A percentile compares a stretch with the other conserved stretches of the same genome.
Evolutionary conservation across 2,888 invertebrate species (phyloP).

Genomic region (Allygus modestus): DNA sequence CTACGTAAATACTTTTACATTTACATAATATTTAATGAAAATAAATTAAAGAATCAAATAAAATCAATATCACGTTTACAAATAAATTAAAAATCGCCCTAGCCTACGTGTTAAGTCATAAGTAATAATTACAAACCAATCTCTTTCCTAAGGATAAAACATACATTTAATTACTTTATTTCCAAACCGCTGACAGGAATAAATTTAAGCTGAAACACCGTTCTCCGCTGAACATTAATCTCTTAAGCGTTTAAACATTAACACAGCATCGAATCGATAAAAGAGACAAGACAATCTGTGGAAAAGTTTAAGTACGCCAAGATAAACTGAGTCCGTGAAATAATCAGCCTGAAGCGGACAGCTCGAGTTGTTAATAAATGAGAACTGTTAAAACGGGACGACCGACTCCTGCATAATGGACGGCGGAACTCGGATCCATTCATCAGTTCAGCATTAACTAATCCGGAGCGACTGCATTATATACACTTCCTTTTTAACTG

Average conservation of each 20-base stretch:
- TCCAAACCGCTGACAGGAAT: not conserved
- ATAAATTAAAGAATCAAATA: no score
- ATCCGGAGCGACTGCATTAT: not conserved
- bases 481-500: no score
- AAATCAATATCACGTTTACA: no score
- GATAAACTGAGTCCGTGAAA: constrained; percentile 28
- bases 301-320: constrained; percentile 35
- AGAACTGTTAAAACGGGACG: constrained; percentile 43
- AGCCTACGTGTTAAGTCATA: no score
- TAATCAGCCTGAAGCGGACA: constrained; percentile 38
- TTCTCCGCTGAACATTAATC: not conserved
- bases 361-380: constrained; percentile 48
- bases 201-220: not conserved
- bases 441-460: not conserved
- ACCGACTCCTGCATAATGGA: constrained; percentile 9
- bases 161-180: not conserved
- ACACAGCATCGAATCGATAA: constrained; percentile 19
- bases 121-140: no score
- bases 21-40: no score
- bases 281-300: constrained; percentile 7
- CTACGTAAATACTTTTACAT: no score
- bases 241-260: constrained; percentile 10
- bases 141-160: no score
- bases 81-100: no score
- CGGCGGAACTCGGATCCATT: not conserved